Evolutionary conservation across 2,888 invertebrate genomes (phyloP), one percentile per base, ranked within the genome.

Genomic region (Drosophila tanythrix): DNA sequence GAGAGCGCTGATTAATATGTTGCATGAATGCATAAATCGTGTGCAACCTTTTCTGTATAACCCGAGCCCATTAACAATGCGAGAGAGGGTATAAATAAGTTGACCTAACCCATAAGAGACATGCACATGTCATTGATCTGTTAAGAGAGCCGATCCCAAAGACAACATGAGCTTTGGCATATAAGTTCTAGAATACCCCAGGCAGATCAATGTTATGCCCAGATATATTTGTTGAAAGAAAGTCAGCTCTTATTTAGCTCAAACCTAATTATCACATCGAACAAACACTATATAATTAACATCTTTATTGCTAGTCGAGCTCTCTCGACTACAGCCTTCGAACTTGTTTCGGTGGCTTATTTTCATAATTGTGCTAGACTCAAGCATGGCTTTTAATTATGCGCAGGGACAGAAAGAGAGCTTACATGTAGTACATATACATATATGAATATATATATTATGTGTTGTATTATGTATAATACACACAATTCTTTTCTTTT

Each of bases 1-100:
- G 72, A 65, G 21, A n/a, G 27, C 46, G 56, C 69, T 83, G 85
- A 81, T 88, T 81, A 88, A 88, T 86, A 73, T 81, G 83, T 85
- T 65, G 51, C 66, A 33, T 64, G 72, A 72, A 59, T 76, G 76
- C 61, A 63, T 61, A 69, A 72, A 69, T 55, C 25, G 67, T 43
- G 11, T 57, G 51, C 25, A 35, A 46, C 29, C 15, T 21, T 43
- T 35, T 43, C 40, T 35, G 21, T 46, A 25, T 25, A 25, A 46
- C 46, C 21, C 21, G 15, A 25, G 1, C 21, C 21, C 46, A 25
- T 46, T 46, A 46, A 46, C 46, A 25, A 46, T 25, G 46, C 46
- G 21, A 46, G 46, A 46, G 25, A 46, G 21, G 15, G 46, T 46
- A 46, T 21, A 46, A 15, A 15, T 25, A 46, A 43, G 11, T 21